phyloP scores from a whole-genome alignment of 2,888 invertebrate genomes.

The Aproaerema taeniolella region DNA sequence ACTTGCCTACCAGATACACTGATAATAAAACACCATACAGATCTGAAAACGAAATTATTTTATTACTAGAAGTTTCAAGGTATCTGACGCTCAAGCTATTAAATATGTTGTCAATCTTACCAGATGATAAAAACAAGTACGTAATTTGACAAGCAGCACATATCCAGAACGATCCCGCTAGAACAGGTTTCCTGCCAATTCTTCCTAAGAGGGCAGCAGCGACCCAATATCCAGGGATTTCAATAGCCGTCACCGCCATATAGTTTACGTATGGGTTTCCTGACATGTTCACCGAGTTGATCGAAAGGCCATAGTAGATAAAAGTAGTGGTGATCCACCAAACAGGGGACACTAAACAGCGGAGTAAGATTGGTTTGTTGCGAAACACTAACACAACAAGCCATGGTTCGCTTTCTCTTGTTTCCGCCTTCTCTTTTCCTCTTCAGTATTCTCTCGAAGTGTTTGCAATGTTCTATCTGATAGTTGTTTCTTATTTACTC shows the following conservation, averaged over 20 bases:
- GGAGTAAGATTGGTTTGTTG: slow-evolving; percentile 39
- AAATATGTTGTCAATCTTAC: slow-evolving; percentile 29
- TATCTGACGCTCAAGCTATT: too few species aligned
- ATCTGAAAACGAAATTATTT: slow-evolving; percentile 24
- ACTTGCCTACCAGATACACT: slow-evolving; percentile 77
- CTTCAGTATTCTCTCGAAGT: slow-evolving; percentile 33
- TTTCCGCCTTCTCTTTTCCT: slow-evolving; percentile 26
- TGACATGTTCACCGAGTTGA: slow-evolving; percentile 80
- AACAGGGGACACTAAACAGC: slow-evolving; percentile 53
- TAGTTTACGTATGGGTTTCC: slow-evolving; percentile 82
- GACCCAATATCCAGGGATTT: slow-evolving; percentile 81
- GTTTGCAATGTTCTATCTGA: slow-evolving; percentile 42
- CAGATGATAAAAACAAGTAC: slow-evolving; percentile 71
- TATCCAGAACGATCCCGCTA: slow-evolving; percentile 73
- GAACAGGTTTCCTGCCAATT: slow-evolving; percentile 76
- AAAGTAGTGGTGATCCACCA: slow-evolving; percentile 82
- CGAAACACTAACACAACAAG: slow-evolving; percentile 44
- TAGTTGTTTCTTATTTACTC: slow-evolving; percentile 67
- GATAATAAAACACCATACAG: slow-evolving; percentile 43
- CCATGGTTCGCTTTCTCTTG: slow-evolving; percentile 49
- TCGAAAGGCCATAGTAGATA: slow-evolving; percentile 81
- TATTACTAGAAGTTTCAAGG: too few species aligned
- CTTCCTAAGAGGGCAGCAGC: slow-evolving; percentile 76
- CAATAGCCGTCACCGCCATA: slow-evolving; percentile 76
- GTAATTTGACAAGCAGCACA: slow-evolving; percentile 77